phyloP scores from a whole-genome alignment of 2,113 vertebrate species.

The Lepisosteus oculatus region DNA sequence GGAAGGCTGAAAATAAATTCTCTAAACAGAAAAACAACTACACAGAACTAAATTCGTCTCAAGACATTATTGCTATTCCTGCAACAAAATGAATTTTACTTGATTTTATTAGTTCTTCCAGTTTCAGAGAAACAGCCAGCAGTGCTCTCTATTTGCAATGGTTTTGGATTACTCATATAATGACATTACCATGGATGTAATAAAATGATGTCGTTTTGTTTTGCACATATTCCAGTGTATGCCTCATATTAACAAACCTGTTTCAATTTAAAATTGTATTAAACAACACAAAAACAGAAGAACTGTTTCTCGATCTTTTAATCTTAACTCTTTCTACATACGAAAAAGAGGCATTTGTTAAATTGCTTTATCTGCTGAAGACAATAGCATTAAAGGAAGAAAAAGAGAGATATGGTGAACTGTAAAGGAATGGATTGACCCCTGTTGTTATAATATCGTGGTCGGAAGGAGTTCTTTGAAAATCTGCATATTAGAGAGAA shows the following conservation, averaged over 20 bases:
- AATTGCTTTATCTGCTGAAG: too few relatives aligned
- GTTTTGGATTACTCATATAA: conserved; percentile 25
- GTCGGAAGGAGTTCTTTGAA: too few relatives aligned
- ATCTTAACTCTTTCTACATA: background rate
- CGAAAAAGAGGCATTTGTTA: too few relatives aligned
- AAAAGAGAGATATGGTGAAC: too few relatives aligned
- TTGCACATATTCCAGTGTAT: conserved; percentile 28
- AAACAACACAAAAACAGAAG: conserved; percentile 28
- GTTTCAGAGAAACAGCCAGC: background rate
- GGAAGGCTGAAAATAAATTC: background rate
- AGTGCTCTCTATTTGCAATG: background rate
- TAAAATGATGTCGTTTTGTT: conserved; percentile 21
- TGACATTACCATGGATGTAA: conserved; percentile 36
- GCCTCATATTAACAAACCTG: conserved; percentile 34
- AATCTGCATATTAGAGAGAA: too few relatives aligned
- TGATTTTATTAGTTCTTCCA: conserved; percentile 6
- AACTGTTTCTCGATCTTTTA: conserved; percentile 16
- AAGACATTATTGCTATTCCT: conserved; percentile 6
- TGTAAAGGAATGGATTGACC: too few relatives aligned
- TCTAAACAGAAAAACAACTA: conserved; percentile 1
- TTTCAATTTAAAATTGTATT: conserved; percentile 28
- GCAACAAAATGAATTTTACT: conserved; percentile 2
- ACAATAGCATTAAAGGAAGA: too few relatives aligned
- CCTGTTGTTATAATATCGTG: too few relatives aligned
- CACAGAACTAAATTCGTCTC: background rate